These are phyloP conservation scores for Aix galericulata DNA, from an alignment of 2,113 vertebrate species.

Conservation along the genomic window DNA sequence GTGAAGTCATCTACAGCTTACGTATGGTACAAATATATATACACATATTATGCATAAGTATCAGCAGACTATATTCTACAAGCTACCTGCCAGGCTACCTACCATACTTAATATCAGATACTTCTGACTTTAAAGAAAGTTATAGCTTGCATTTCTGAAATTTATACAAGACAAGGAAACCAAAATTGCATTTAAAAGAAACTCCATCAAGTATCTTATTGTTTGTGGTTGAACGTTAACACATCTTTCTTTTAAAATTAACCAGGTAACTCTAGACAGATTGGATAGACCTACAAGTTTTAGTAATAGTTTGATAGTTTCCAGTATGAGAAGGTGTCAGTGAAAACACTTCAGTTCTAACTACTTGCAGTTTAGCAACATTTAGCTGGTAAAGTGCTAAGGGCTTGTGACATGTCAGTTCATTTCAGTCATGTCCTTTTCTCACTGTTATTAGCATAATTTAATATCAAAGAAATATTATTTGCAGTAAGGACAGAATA, in stretches of 20 bases:
- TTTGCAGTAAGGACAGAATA: not conserved
- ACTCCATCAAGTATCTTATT: not conserved
- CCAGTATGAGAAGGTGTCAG: not conserved
- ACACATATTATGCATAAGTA: rapidly evolving
- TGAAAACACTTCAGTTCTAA: not conserved
- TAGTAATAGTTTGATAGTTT: not conserved
- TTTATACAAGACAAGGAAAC: not conserved
- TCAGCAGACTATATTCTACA: not conserved
- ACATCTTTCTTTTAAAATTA: not conserved
- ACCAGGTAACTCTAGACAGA: not conserved
- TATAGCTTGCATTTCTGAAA: not conserved
- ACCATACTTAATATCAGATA: not conserved
- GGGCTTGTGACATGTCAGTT: not conserved
- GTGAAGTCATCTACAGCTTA: not conserved
- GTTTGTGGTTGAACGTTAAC: not conserved
- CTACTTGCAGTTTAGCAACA: not conserved
- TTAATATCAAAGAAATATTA: not conserved
- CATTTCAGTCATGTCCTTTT: not conserved
- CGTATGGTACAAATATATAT: rapidly evolving
- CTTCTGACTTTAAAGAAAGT: not conserved
- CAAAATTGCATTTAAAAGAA: not conserved
- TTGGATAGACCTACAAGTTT: not conserved
- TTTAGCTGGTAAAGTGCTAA: not conserved
- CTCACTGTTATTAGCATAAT: not conserved
- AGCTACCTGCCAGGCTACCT: too few relatives aligned